These are phyloP conservation scores for Sebastes vulpes DNA, from an alignment of 2,797 vertebrate genomes.

Conservation along the genomic window DNA sequence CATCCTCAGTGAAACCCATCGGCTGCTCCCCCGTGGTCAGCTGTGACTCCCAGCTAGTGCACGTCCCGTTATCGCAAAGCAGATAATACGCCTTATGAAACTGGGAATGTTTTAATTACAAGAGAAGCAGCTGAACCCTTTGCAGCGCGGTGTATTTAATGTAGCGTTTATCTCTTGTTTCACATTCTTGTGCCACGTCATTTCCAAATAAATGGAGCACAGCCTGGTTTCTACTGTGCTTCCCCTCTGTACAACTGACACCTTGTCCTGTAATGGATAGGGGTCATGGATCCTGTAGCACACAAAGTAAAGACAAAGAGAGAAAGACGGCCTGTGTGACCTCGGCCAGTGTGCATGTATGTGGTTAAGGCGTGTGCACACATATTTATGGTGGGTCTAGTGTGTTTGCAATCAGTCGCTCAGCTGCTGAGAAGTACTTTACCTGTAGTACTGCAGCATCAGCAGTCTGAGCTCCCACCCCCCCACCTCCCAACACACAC, in stretches of 20 bases:
- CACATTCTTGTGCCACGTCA: constrained; percentile 10
- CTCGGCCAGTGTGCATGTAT: constrained; percentile 33
- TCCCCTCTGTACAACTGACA: constrained; percentile 4
- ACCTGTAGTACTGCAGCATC: constrained; percentile 71
- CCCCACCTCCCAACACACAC: constrained; percentile 15
- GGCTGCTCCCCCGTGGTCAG: background rate
- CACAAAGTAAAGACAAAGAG: constrained; percentile 49
- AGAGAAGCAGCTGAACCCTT: background rate
- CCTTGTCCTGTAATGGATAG: too few species aligned
- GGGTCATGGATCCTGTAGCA: constrained; percentile 37
- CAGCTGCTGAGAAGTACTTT: constrained; percentile 58
- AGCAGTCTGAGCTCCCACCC: constrained; percentile 59
- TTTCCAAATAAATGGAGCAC: constrained; percentile 39
- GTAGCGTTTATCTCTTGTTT: constrained; percentile 15
- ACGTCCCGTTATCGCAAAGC: background rate
- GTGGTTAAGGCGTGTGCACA: constrained; percentile 10
- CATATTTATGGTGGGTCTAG: constrained; percentile 40
- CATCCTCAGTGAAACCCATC: constrained; percentile 2
- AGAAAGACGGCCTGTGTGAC: constrained; percentile 47
- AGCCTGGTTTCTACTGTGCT: constrained; percentile 32
- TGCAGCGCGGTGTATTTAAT: background rate
- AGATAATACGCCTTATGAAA: background rate
- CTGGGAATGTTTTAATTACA: background rate
- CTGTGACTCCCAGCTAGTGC: background rate
- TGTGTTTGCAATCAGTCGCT: constrained; percentile 67